Base-by-base conservation (phyloP, 2,888 invertebrate genomes). In the Onchidella celtica region DNA sequence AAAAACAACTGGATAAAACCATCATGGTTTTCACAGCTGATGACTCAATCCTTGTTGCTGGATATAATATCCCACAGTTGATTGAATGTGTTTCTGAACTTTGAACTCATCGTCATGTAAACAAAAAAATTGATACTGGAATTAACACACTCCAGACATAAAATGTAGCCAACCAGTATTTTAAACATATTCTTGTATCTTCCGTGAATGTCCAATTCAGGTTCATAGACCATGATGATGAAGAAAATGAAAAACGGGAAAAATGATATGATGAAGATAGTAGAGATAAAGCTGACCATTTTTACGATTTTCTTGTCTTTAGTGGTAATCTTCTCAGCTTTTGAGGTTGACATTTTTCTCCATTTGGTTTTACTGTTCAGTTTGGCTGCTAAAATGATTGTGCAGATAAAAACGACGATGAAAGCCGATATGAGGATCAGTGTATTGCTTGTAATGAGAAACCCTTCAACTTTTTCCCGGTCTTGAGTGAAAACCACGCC, bases 41-140 rank as follows among this genome's bases (percentile, higher is more conserved):
- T n/a, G n/a, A n/a, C n/a, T n/a, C n/a, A n/a, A n/a, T n/a, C n/a
- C n/a, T n/a, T n/a, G n/a, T n/a, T n/a, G n/a, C n/a, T n/a, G n/a
- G n/a, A n/a, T n/a, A n/a, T n/a, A n/a, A n/a, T n/a, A n/a, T n/a
- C n/a, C n/a, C n/a, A n/a, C n/a, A n/a, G n/a, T n/a, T n/a, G n/a
- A n/a, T n/a, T 17, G n/a, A n/a, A n/a, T n/a, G n/a, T n/a, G 61
- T 9, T 27, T 24, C 61, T 21, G 61, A 14, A 61, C n/a, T n/a
- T 61, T 14, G 38, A 38, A 24, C 74, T 74, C 74, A 74, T 74
- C 2, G 1, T 36, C n/a, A 34, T 21, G 36, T 74, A 74, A 24
- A 74, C 61, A 24, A 74, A 61, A 29, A 59, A 34, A 34, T 57
- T 74, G 34, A 59, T 11, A 32, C 59, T 27, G 4, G 74, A 27